Base-by-base conservation (phyloP, 2,888 invertebrate genomes). In the Masnerella sp. region DNA sequence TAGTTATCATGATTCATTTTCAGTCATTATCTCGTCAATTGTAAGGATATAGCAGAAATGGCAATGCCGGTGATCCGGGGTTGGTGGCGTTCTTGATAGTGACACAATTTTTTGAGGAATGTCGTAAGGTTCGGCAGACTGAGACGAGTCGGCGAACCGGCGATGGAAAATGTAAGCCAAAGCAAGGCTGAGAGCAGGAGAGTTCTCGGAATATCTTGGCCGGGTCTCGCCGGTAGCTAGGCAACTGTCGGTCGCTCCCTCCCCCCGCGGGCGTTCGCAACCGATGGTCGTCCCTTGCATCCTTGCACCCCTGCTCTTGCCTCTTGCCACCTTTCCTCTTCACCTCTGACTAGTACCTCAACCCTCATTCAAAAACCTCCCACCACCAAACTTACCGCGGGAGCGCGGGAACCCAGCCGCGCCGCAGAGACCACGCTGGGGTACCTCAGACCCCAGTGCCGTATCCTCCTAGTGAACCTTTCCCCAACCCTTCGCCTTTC, bases 191-290 rank as follows among this genome's bases (percentile, higher is more conserved):
- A 58, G 64, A 67, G 71, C 59, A 64, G 73, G 79, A 83, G 81
- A 84, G 81, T 83, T 84, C 83, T 84, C 82, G 74, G 81, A 84
- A 84, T 84, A 86, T 86, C 87, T 86, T 87, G 86, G 86, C 87
- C 87, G 87, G 87, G 87, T 86, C 86, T 85, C 86, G 82, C 79
- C 82, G 84, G 87, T 87, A 87, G 86, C 87, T 86, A 85, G 87
- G 87, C 87, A 87, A 87, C 87, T 85, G 83, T 74, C 69, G 65
- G 73, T 71, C 54, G 68, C 79, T 67, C 68, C 30, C 30, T 2
- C 30, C 28, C 72, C 77, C 75, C 68, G 62, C 18, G 18, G 52
- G 52, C 59, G 38, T 40, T 69, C 61, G 61, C 74, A 62, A 42
- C 72, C 52, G 67, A 61, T 62, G 43, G 59, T 70, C 58, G 70